Evolutionary conservation across 2,888 invertebrate genomes (phyloP).

Genomic region (Dynastes maya): DNA sequence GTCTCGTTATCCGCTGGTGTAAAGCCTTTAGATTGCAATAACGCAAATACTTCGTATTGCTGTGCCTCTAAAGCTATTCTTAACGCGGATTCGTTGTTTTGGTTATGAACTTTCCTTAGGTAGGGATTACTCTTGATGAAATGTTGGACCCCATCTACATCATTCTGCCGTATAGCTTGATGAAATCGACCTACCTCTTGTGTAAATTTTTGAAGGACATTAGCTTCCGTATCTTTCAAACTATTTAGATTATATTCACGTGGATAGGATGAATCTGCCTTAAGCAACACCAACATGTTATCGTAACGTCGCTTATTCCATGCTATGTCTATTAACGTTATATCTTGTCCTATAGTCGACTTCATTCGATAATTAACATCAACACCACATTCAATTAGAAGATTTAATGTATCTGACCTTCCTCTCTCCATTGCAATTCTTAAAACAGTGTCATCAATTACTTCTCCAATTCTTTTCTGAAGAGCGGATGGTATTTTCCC

Average conservation of each 20-base stretch:
- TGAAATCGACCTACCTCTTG: not conserved
- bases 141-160: not conserved
- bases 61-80: constrained; percentile 1
- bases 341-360: not conserved
- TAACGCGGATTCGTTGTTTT: constrained; percentile 7
- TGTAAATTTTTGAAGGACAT: not conserved
- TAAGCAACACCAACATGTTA: not conserved
- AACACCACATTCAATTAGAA: not conserved
- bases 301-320: constrained; percentile 13
- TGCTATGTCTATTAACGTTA: not conserved
- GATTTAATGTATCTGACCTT: not conserved
- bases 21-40: constrained; percentile 5
- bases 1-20: not conserved
- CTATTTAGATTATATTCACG: not conserved
- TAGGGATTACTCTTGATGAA: not conserved
- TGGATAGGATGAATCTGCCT: constrained; percentile 2
- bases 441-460: not conserved
- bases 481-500: not conserved
- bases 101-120: not conserved
- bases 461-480: not conserved
- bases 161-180: not conserved
- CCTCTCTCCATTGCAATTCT: not conserved
- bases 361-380: not conserved
- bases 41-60: not conserved
- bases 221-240: not conserved